These are phyloP conservation scores for Babylonia areolata DNA, from an alignment of 1,140 invertebrate species.

Conservation along the genomic window DNA sequence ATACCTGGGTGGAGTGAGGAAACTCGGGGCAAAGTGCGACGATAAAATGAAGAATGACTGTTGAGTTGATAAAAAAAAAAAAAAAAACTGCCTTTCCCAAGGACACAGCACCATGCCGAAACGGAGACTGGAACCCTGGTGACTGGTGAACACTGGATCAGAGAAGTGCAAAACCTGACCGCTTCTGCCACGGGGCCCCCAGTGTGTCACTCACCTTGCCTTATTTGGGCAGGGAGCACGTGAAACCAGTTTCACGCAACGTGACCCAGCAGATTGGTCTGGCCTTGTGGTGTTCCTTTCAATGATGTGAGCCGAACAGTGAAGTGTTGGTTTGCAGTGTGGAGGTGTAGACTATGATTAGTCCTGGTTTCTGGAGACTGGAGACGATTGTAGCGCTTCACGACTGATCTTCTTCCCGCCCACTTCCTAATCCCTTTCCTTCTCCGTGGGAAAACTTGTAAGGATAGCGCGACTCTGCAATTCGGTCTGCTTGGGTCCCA, in stretches of 20 bases:
- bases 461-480: background rate
- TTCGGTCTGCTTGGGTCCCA: background rate
- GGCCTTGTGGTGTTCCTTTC: background rate
- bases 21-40: too few species aligned
- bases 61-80: too few species aligned
- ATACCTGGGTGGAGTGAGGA: too few species aligned
- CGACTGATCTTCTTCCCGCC: background rate
- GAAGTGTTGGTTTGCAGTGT: background rate
- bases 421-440: background rate
- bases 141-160: too few species aligned
- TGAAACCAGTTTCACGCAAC: background rate
- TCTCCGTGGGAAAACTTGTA: background rate
- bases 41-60: too few species aligned
- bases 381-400: background rate
- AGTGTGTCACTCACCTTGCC: background rate
- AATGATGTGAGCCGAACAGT: background rate
- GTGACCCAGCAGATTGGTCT: background rate
- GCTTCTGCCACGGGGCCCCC: too few species aligned
- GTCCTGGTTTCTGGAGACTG: background rate
- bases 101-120: too few species aligned
- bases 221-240: background rate
- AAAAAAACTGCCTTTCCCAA: too few species aligned
- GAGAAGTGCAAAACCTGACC: too few species aligned
- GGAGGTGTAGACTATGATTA: background rate
- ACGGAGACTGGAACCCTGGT: too few species aligned